Evolutionary conservation across 2,113 vertebrate species (phyloP), one percentile per base, ranked within the genome.

Genomic region (Ictalurus punctatus): DNA sequence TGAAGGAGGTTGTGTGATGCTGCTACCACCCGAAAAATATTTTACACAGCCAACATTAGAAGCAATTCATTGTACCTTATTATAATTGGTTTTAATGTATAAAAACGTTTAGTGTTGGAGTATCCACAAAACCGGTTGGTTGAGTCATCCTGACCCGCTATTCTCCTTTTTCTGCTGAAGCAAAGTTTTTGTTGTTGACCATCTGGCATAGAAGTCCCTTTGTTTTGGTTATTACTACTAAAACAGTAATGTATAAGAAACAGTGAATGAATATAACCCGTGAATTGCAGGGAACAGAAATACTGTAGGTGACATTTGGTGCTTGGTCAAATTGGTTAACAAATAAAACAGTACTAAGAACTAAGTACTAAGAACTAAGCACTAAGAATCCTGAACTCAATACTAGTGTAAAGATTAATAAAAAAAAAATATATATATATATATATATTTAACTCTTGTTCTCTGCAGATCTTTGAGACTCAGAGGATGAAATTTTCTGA

Each of bases 401-500:
- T 73, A 37, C 19, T 0, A 25, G 44, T 16, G 16, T 17, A 71
- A 16, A 16, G 21, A 10, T 25, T 23, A 8, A 48, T n/a, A n/a
- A n/a, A n/a, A n/a, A n/a, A n/a, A n/a, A 48, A 7, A 3, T 40
- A 4, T 40, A 40, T 40, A 3, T 40, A 40, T 40, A 34, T 40
- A 40, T 30, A 2, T 67, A 4, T n/a, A 30, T n/a, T n/a, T 12
- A 71, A 17, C 1, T 17, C 13, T 37, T 30, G 9, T 58, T 83
- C 8, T 17, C 27, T 56, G 54, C n/a, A 97, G 97, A 97, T 97
- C 23, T 97, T 97, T 73, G 97, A 98, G 85, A 97, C 96, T 58
- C 97, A 96, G 27, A 91, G 96, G 90, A 97, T 98, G 97, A 98
- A 97, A 93, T 98, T 98, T 93, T 98, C 97, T 0, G 97, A 98